These are phyloP conservation scores for Sminthurides bifidus DNA, from an alignment of 1,140 invertebrate species.

Conservation along the genomic window DNA sequence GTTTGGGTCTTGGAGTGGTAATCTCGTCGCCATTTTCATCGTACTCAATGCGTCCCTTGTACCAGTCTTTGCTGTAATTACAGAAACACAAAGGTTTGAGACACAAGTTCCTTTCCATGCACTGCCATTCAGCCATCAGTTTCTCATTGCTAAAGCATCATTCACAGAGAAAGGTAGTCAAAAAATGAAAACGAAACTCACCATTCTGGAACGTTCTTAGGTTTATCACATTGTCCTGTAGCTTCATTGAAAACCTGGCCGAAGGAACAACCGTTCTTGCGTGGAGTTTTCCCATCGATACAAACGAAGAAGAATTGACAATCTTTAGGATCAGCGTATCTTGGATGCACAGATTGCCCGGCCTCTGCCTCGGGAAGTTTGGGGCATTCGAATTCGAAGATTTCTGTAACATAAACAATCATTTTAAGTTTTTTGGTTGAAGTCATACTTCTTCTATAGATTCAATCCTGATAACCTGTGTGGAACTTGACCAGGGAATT, in stretches of 20 bases:
- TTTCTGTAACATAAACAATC: conserved; percentile 42
- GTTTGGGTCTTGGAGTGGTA: conserved; percentile 19
- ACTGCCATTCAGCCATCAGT: no score
- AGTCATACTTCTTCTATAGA: no score
- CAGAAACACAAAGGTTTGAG: background rate
- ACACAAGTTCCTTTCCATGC: no score
- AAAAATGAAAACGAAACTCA: conserved; percentile 38
- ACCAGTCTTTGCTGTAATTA: conserved; percentile 62
- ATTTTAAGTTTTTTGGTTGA: no score
- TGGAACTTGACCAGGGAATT: no score
- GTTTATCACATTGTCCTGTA: conserved; percentile 70
- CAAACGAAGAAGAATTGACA: conserved; percentile 88
- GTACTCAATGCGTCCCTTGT: conserved; percentile 69
- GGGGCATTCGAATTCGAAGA: conserved; percentile 75
- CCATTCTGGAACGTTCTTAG: conserved; percentile 82
- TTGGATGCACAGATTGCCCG: conserved; percentile 53
- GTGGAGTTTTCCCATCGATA: conserved; percentile 66
- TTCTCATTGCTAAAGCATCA: no score
- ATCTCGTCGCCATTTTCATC: conserved; percentile 46
- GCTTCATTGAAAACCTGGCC: conserved; percentile 84
- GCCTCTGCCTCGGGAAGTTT: conserved; percentile 49
- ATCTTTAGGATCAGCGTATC: conserved; percentile 75
- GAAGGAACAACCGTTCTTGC: conserved; percentile 60
- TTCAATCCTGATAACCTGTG: no score
- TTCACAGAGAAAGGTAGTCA: background rate